Conservation (phyloP, 2,797 vertebrate genomes). For the Coranthus polyacanthus region DNA sequence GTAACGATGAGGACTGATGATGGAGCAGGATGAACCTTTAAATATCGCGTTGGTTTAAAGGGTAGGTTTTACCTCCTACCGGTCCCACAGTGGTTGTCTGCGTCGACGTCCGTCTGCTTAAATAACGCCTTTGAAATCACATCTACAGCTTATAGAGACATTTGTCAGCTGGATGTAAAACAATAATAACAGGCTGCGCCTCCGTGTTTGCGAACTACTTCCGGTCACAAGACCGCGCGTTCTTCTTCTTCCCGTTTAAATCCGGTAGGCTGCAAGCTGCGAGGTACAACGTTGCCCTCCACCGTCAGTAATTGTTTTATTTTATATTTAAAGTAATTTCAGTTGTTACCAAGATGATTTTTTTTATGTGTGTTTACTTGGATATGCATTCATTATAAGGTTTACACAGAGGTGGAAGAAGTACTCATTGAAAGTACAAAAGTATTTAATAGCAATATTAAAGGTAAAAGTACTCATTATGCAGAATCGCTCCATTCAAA, state of each 20-base stretch:
- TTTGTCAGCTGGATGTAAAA: conserved; percentile 20
- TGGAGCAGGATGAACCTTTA: not conserved
- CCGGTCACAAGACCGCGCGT: conserved; percentile 54
- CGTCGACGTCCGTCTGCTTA: not conserved
- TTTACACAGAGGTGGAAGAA: no score
- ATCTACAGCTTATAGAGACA: not conserved
- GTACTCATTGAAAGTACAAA: no score
- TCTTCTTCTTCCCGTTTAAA: not conserved
- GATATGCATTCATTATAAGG: not conserved
- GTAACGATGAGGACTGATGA: not conserved
- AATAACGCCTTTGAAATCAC: conserved; percentile 1
- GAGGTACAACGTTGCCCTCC: not conserved
- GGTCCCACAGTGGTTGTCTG: not conserved
- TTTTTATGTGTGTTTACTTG: not conserved
- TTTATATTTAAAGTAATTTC: not conserved
- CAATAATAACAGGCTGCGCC: conserved; percentile 52
- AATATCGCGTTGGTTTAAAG: conserved; percentile 6
- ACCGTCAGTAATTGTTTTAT: not conserved
- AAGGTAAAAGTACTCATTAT: no score
- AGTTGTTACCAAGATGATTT: not conserved
- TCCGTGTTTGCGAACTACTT: conserved; percentile 50
- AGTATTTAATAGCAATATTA: no score
- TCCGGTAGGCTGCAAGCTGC: not conserved
- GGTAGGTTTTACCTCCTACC: conserved; percentile 4
- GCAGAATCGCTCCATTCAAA: no score